These are phyloP conservation scores for Drosophila austrosaltans DNA, from an alignment of 2,888 invertebrate genomes.

Conservation along the genomic window DNA sequence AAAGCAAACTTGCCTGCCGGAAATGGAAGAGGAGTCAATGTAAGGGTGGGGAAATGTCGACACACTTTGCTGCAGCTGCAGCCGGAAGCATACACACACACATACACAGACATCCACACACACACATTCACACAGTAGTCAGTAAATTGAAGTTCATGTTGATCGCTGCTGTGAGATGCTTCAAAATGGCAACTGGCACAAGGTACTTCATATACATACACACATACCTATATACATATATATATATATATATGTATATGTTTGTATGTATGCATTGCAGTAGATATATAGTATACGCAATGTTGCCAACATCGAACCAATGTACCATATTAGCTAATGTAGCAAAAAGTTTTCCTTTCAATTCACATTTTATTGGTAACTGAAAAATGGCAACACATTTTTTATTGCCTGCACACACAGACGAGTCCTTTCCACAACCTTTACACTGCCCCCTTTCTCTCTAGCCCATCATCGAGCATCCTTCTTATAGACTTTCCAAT, in stretches of 20 bases:
- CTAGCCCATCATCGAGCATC: background rate
- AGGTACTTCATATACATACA: slow-evolving; percentile 47
- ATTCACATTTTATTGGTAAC: slow-evolving; percentile 45
- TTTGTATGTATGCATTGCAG: slow-evolving; percentile 5
- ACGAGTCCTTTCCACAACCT: background rate
- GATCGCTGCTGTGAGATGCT: slow-evolving; percentile 52
- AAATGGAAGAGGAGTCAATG: slow-evolving; percentile 59
- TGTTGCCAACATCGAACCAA: slow-evolving; percentile 20
- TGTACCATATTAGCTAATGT: slow-evolving; percentile 65
- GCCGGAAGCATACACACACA: slow-evolving; percentile 49
- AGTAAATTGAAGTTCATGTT: slow-evolving; percentile 72
- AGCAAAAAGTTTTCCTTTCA: slow-evolving; percentile 26
- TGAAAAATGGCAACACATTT: slow-evolving; percentile 28
- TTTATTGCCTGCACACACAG: slow-evolving; percentile 47
- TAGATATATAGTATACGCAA: slow-evolving; percentile 64
- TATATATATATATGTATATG: background rate
- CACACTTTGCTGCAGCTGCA: slow-evolving; percentile 67
- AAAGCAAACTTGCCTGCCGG: slow-evolving; percentile 46
- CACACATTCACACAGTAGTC: slow-evolving; percentile 37
- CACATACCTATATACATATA: background rate
- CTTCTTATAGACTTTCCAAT: slow-evolving; percentile 39
- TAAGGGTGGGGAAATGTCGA: slow-evolving; percentile 42
- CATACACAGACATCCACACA: slow-evolving; percentile 17
- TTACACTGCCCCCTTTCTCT: background rate
- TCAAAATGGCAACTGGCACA: slow-evolving; percentile 64